Percentiles rank a stretch among this genome's conserved stretches.
Conservation (phyloP, 2,797 vertebrate species). For the Hafferia zeledoni region DNA sequence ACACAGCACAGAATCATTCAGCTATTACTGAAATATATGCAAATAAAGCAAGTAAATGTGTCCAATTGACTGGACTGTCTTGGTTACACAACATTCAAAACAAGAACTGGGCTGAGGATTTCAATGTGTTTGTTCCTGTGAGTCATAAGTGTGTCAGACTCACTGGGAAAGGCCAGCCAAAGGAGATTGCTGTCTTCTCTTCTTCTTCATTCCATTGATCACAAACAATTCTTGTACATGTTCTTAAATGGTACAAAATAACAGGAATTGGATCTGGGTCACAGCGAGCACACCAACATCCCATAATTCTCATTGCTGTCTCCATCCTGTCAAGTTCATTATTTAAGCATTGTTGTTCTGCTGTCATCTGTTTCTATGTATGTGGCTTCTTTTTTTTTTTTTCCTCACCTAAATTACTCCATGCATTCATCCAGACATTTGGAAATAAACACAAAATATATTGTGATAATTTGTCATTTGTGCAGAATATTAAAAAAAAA, state of each 20-base stretch:
- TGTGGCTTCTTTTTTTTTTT: neutral
- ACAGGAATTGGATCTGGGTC: neutral
- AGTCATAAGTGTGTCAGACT: constrained; percentile 40
- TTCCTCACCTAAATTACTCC: neutral
- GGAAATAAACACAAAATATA: neutral
- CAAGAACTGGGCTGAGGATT: constrained; percentile 6
- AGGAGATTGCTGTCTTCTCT: neutral
- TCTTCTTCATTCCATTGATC: constrained; percentile 21
- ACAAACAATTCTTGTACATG: constrained; percentile 8
- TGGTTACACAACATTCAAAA: constrained; percentile 46
- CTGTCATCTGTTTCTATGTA: constrained; percentile 2
- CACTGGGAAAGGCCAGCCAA: constrained; percentile 57
- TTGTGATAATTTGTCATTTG: neutral
- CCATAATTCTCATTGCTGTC: neutral
- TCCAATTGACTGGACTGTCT: neutral
- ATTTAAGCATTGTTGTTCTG: neutral
- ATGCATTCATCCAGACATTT: neutral
- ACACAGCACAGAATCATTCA: neutral
- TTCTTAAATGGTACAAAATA: constrained; percentile 29
- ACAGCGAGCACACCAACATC: neutral
- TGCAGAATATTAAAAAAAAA: neutral
- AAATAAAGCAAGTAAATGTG: neutral
- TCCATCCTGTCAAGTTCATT: neutral
- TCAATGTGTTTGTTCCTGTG: constrained; percentile 30
- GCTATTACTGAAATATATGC: neutral